phyloP scores from a whole-genome alignment of 2,888 invertebrate genomes.

The Thereva nobilitata region DNA sequence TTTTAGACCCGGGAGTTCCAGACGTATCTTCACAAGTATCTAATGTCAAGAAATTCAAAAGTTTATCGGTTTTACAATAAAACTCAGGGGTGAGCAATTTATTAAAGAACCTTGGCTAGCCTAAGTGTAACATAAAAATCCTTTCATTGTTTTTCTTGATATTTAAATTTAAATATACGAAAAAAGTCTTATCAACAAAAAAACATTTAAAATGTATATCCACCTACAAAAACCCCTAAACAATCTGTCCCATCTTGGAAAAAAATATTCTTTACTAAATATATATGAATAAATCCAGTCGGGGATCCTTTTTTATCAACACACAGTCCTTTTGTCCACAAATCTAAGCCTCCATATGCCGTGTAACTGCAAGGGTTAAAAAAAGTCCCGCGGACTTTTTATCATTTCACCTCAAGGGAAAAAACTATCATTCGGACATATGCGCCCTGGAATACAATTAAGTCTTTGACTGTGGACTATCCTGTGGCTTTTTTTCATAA shows the following conservation, averaged over 20 bases:
- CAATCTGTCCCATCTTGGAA: not conserved
- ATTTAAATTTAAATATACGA: too few species aligned
- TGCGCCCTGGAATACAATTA: constrained; percentile 8
- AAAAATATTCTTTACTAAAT: not conserved
- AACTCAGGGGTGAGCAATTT: too few species aligned
- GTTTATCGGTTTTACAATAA: too few species aligned
- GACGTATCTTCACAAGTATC: too few species aligned
- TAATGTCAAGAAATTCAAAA: too few species aligned
- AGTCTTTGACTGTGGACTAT: constrained; percentile 14
- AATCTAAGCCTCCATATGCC: constrained; percentile 26
- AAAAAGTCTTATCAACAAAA: not conserved
- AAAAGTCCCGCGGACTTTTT: constrained; percentile 5
- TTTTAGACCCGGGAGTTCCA: too few species aligned
- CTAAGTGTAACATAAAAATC: too few species aligned
- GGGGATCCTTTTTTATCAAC: constrained; percentile 21
- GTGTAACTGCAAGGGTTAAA: constrained; percentile 1
- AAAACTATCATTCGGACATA: constrained; percentile 24
- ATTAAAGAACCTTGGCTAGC: too few species aligned
- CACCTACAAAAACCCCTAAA: not conserved
- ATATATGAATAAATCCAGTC: constrained; percentile 3
- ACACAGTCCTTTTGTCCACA: constrained; percentile 11
- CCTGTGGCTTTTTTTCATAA: constrained; percentile 28
- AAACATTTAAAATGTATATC: not conserved
- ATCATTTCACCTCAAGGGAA: not conserved
- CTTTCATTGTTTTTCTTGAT: too few species aligned